phyloP scores from a whole-genome alignment of 2,888 invertebrate genomes.

The Junonia oenone region DNA sequence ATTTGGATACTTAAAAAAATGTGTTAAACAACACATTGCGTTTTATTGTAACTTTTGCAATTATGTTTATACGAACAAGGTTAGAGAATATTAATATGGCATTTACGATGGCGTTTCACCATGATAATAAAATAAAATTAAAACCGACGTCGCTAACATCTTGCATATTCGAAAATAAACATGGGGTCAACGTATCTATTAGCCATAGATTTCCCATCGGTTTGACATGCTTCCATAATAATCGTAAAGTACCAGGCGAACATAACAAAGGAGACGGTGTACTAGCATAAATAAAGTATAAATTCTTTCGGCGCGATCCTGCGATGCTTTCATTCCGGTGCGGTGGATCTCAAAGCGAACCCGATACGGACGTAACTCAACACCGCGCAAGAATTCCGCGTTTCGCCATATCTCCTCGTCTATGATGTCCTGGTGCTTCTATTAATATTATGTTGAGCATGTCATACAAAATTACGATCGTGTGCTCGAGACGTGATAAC shows the following conservation, averaged over 20 bases:
- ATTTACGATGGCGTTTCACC: background rate
- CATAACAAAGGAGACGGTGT: constrained; percentile 41
- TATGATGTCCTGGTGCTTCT: constrained; percentile 41
- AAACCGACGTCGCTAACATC: background rate
- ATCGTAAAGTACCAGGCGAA: constrained; percentile 45
- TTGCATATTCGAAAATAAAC: constrained; percentile 14
- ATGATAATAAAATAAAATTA: background rate
- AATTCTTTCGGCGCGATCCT: constrained; percentile 37
- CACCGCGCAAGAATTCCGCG: constrained; percentile 55
- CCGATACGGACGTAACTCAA: constrained; percentile 55
- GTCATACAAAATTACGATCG: constrained; percentile 38
- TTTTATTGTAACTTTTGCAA: no score
- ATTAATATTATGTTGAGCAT: constrained; percentile 38
- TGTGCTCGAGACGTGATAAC: constrained; percentile 21
- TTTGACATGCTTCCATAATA: constrained; percentile 38
- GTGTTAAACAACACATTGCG: background rate
- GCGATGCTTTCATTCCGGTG: constrained; percentile 48
- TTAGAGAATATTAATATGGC: background rate
- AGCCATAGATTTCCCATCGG: constrained; percentile 27
- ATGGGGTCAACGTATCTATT: constrained; percentile 31
- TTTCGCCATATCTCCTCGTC: constrained; percentile 45
- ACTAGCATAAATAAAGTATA: constrained; percentile 40
- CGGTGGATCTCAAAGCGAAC: constrained; percentile 58
- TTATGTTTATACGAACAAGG: no score
- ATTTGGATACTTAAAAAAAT: background rate